These are phyloP conservation scores for Cylindroiulus punctatus DNA, from an alignment of 2,888 invertebrate species.

Conservation along the genomic window DNA sequence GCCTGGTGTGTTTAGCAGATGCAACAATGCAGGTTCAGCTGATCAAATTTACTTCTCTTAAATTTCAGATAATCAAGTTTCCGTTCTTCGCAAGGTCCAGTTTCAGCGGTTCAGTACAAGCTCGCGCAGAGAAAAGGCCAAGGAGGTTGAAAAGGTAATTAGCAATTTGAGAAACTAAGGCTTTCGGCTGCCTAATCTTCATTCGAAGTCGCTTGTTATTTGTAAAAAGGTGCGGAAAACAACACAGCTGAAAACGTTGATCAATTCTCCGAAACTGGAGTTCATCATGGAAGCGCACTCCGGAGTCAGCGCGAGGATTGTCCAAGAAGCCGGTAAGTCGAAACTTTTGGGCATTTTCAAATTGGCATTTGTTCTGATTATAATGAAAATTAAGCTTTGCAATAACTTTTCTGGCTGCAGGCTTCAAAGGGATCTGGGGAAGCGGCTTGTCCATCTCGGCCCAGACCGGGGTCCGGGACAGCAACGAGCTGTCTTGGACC, in stretches of 20 bases:
- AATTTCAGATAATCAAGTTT: not conserved
- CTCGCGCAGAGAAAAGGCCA: not conserved
- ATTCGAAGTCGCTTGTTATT: no score
- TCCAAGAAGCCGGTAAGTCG: slow-evolving; percentile 66
- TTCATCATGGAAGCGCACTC: slow-evolving; percentile 68
- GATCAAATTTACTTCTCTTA: no score
- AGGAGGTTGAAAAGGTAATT: no score
- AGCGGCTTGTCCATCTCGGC: slow-evolving; percentile 68
- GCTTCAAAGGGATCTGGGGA: slow-evolving; percentile 67
- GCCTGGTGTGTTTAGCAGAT: no score
- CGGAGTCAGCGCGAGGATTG: slow-evolving; percentile 67
- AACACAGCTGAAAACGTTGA: slow-evolving; percentile 65
- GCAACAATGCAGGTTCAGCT: no score
- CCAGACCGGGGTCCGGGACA: slow-evolving; percentile 67
- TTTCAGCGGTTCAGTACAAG: not conserved
- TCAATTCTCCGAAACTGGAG: slow-evolving; percentile 65
- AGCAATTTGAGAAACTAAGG: no score
- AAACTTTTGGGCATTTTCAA: not conserved
- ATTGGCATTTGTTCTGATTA: no score
- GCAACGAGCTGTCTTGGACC: slow-evolving; percentile 68
- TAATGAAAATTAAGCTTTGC: no score
- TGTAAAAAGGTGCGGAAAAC: slow-evolving; percentile 61
- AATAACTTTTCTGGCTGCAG: slow-evolving; percentile 57
- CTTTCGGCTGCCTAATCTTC: not conserved
- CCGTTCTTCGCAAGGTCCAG: not conserved